A percentile compares a stretch with the other conserved stretches of the same genome.
These are phyloP conservation scores for Ornithoptera priamus DNA, from an alignment of 2,888 invertebrate genomes.

Conservation along the genomic window DNA sequence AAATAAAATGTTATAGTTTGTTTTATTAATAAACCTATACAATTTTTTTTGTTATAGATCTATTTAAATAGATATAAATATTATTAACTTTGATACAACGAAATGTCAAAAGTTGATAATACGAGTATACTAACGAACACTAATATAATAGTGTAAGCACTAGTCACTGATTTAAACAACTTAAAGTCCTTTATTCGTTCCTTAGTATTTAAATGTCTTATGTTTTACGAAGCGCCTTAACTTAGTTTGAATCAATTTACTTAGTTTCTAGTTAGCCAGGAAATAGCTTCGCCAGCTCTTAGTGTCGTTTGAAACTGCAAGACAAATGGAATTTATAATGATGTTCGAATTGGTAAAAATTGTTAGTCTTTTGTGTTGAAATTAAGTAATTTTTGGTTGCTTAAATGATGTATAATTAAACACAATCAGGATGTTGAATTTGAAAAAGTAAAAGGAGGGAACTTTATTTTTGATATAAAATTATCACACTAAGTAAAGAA, in stretches of 20 bases:
- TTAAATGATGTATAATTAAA: too few species aligned
- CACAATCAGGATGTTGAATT: too few species aligned
- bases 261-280: conserved; percentile 15
- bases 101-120: too few species aligned
- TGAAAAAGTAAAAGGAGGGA: too few species aligned
- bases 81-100: too few species aligned
- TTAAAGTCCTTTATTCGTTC: background rate
- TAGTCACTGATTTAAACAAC: background rate
- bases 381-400: too few species aligned
- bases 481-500: too few species aligned
- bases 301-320: background rate
- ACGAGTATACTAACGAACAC: too few species aligned
- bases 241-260: conserved; percentile 15
- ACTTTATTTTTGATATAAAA: too few species aligned
- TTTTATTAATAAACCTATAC: background rate
- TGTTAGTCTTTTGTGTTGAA: background rate
- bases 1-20: conserved; percentile 12
- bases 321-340: background rate
- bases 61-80: too few species aligned
- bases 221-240: background rate
- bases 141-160: too few species aligned
- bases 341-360: background rate
- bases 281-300: conserved; percentile 16
- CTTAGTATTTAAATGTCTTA: conserved; percentile 2
- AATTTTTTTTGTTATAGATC: too few species aligned